Percentiles rank a stretch among this genome's conserved stretches.
phyloP scores from a whole-genome alignment of 2,888 invertebrate species.

The Cephus runcator region DNA sequence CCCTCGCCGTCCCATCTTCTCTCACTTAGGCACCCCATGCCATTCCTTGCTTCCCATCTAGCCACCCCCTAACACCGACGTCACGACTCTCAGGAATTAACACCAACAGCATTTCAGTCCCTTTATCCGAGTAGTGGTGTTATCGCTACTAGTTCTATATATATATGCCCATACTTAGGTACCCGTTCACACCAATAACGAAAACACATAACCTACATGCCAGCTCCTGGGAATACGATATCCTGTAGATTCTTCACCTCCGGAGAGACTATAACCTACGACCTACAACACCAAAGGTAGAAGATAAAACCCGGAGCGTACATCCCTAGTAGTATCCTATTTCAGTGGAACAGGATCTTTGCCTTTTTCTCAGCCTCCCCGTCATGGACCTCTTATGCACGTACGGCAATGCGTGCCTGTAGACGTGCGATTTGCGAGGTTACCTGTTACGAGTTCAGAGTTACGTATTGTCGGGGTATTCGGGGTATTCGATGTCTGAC shows the following conservation, averaged over 20 bases:
- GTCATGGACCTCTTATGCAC: too few species aligned
- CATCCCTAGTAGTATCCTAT: not conserved
- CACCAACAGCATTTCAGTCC: not conserved
- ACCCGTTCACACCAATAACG: not conserved
- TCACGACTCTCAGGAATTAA: not conserved
- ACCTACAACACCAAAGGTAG: not conserved
- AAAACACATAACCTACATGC: not conserved
- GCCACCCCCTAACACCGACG: not conserved
- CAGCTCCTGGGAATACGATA: not conserved
- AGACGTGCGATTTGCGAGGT: not conserved
- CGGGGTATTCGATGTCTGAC: not conserved
- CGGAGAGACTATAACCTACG: not conserved
- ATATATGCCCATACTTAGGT: too few species aligned
- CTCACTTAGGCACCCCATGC: constrained; percentile 7
- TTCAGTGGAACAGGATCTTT: constrained; percentile 9
- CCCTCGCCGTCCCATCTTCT: not conserved
- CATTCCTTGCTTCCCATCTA: not conserved
- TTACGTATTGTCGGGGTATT: not conserved
- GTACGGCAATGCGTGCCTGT: too few species aligned
- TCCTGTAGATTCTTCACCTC: not conserved
- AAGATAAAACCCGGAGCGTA: not conserved
- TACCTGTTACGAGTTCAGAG: not conserved
- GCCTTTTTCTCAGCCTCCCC: constrained; percentile 6
- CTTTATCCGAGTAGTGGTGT: not conserved
- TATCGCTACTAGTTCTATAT: not conserved